phyloP scores from a whole-genome alignment of 35 echinoderm and acorn worm genomes.

The Lytechinus variegatus region DNA sequence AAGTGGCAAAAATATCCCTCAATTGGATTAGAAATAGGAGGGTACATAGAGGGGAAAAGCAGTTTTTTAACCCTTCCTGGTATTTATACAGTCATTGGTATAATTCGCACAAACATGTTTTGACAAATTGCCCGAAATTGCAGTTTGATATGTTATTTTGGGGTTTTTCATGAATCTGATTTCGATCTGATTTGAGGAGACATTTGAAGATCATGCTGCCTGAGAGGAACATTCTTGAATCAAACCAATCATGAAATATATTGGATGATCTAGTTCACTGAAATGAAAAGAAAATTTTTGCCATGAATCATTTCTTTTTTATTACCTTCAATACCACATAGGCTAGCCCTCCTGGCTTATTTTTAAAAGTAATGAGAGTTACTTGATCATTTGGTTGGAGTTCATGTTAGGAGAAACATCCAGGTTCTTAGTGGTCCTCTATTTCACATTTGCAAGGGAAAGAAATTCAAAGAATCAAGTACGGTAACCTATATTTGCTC shows the following conservation, averaged over 20 bases:
- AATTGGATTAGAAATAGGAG: slow-evolving; percentile 25
- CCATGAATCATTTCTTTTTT: background rate
- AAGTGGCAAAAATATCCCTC: background rate
- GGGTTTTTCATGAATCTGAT: background rate
- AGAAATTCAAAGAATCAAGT: background rate
- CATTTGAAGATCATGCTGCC: background rate
- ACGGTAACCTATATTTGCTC: background rate
- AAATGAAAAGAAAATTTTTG: background rate
- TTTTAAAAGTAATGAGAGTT: background rate
- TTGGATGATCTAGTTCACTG: slow-evolving; percentile 1
- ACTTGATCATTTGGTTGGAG: background rate
- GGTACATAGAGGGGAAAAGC: background rate
- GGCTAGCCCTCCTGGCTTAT: background rate
- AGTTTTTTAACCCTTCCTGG: background rate
- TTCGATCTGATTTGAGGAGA: background rate
- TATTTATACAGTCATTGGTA: background rate
- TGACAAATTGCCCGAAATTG: slow-evolving; percentile 41
- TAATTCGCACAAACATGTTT: slow-evolving; percentile 39
- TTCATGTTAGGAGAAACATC: background rate
- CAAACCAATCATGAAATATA: background rate
- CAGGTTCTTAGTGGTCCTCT: background rate
- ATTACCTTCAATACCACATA: background rate
- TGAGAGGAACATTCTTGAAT: background rate
- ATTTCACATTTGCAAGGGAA: background rate
- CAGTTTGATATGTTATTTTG: background rate